Evolutionary conservation across 2,113 vertebrate genomes (phyloP).

Genomic region (Bucco capensis): DNA sequence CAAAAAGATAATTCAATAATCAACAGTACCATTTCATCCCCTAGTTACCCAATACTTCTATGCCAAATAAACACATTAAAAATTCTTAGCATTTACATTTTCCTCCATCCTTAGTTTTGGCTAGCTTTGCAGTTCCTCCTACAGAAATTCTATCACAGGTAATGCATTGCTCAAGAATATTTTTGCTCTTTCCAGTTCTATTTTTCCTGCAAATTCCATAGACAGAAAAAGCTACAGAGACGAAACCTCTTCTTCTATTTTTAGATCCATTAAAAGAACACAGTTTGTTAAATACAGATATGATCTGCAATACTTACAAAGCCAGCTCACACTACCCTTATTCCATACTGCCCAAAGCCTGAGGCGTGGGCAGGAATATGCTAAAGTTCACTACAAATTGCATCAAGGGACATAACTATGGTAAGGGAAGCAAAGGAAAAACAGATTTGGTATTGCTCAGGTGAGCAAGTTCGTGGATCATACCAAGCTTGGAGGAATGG

Average conservation of each 20-base stretch:
- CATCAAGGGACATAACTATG: background rate
- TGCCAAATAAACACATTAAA: background rate
- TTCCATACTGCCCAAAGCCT: background rate
- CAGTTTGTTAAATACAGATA: background rate
- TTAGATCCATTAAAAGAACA: background rate
- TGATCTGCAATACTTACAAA: background rate
- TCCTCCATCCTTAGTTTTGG: background rate
- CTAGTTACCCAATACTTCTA: background rate
- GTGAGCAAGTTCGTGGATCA: too few relatives aligned
- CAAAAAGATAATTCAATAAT: background rate
- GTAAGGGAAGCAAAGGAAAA: background rate
- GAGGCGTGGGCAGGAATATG: background rate
- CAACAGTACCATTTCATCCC: background rate
- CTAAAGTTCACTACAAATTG: background rate
- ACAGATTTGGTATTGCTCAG: background rate
- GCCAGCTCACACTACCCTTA: background rate
- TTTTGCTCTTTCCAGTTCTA: background rate
- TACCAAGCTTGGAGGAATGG: too few relatives aligned
- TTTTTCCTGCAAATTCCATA: slow-evolving; percentile 8
- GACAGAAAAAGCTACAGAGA: background rate
- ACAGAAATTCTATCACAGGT: background rate
- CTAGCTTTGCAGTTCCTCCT: background rate
- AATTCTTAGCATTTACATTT: background rate
- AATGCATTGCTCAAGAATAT: background rate
- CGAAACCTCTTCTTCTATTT: background rate